Evolutionary conservation across 2,113 vertebrate genomes (phyloP), one percentile per base, ranked within the genome.

Genomic region (Callaeas wilsoni): DNA sequence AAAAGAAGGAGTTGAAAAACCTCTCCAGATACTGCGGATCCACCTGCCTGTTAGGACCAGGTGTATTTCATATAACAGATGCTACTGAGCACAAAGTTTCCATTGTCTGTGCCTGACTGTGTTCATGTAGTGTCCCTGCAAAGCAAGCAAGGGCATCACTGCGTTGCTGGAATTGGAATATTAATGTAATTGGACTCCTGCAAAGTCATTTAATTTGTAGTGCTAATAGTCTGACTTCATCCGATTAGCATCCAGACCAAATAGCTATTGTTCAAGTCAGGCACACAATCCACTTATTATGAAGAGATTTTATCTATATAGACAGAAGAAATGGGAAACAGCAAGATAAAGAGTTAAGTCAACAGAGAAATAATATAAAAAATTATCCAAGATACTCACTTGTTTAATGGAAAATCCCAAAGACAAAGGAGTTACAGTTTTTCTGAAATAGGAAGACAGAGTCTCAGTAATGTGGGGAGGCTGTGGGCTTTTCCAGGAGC

Each of bases 181-280:
- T 90, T 90, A 67, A 87, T 65, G 69, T 16, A 64, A 86, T 30
- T 77, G 79, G 32, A 90, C 41, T 86, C 60, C 74, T 84, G 62
- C 73, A 84, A 90, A 96, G 88, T 90, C 19, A 82, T 95, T 94
- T 81, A 39, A 60, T 95, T 88, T 84, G 56, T 84, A 69, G 80
- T 73, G 73, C 76, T 89, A 57, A 50, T 89, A 79, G 76, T 49
- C 86, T 96, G 94, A 96, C 88, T 95, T 97, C 69, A 94, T 91
- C 60, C 0, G 0, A 65, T 92, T 71, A 92, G 64, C 83, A 89
- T 73, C 19, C 47, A 57, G 49, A 87, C 37, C 69, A 81, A 96
- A 62, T 13, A 88, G 71, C 64, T 46, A 75, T 90, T 96, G 83
- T 92, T 95, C 65, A 53, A 78, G 41, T 56, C 53, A 84, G 80